phyloP scores from a whole-genome alignment of 1,140 invertebrate species.

The Drosophila orena region DNA sequence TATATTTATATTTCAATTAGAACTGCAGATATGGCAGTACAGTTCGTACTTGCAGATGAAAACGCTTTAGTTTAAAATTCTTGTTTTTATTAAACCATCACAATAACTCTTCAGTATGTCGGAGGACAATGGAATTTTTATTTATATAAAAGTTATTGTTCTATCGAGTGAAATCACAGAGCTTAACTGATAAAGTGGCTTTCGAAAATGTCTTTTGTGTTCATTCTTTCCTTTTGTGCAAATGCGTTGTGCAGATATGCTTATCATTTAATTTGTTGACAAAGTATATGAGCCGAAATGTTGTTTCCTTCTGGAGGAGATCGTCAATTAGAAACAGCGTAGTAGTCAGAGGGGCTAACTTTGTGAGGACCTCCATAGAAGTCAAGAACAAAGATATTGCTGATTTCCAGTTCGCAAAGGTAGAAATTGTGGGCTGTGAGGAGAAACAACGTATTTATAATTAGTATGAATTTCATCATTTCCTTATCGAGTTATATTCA shows the following conservation, averaged over 20 bases:
- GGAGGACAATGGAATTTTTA: too few relatives aligned
- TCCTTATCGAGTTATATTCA: background rate
- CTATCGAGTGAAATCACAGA: conserved; percentile 11
- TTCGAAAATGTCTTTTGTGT: background rate
- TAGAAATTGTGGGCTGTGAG: conserved; percentile 90
- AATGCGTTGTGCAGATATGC: background rate
- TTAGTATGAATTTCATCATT: background rate
- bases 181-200: conserved; percentile 40
- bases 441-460: background rate
- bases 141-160: conserved; percentile 1
- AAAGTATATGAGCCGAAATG: conserved; percentile 7
- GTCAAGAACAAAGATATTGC: conserved; percentile 89
- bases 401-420: conserved; percentile 90
- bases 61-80: too few relatives aligned
- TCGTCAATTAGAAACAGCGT: conserved; percentile 45
- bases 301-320: background rate
- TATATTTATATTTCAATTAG: too few relatives aligned
- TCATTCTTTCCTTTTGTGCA: conserved; percentile 7
- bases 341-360: conserved; percentile 88
- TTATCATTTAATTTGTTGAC: conserved; percentile 16
- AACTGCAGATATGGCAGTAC: too few relatives aligned
- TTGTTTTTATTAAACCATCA: background rate
- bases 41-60: too few relatives aligned
- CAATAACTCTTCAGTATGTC: background rate
- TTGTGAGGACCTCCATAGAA: conserved; percentile 91